Conservation (phyloP, 2,888 invertebrate genomes). For the Sepioteuthis lessoniana region DNA sequence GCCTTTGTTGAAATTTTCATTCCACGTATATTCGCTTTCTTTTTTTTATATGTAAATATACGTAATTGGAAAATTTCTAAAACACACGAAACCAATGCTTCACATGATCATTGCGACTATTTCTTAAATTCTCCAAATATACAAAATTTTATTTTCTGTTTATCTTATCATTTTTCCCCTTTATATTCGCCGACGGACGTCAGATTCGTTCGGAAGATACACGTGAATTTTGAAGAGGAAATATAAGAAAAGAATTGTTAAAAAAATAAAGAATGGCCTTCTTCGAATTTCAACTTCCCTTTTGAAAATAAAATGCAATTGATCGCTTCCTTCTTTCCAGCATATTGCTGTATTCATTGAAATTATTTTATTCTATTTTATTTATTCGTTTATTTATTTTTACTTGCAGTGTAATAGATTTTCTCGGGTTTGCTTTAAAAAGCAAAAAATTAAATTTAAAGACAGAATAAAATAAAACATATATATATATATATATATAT, state of each 20-base stretch:
- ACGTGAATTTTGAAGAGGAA: background rate
- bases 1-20: background rate
- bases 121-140: background rate
- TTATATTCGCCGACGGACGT: slow-evolving; percentile 1
- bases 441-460: background rate
- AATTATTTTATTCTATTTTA: background rate
- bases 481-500: background rate
- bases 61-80: background rate
- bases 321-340: background rate
- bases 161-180: background rate
- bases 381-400: slow-evolving; percentile 4
- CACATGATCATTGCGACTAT: background rate
- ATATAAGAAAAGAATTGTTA: background rate
- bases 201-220: slow-evolving; percentile 21
- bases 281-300: background rate
- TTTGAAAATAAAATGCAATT: background rate
- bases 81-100: background rate
- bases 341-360: background rate
- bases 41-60: background rate
- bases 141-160: background rate
- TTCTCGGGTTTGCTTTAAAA: background rate
- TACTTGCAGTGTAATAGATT: background rate
- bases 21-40: background rate
- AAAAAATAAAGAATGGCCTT: background rate
- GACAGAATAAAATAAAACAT: background rate